Percentiles rank a stretch among this genome's conserved stretches.
Conservation (phyloP, 1,140 invertebrate genomes). For the Geopemphigus sp. region DNA sequence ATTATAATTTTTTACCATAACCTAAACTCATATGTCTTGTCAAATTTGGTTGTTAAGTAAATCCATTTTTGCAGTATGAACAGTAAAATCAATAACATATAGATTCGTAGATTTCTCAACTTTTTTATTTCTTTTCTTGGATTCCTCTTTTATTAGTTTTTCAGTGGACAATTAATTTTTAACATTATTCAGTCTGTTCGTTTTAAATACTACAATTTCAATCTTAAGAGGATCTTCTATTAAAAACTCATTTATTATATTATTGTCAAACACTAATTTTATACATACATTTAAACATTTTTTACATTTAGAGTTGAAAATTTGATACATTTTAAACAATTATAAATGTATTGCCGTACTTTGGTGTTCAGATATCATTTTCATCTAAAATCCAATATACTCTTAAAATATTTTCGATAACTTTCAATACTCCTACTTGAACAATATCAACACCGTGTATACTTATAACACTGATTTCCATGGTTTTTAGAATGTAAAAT, state of each 20-base stretch:
- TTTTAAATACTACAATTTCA: conserved; percentile 28
- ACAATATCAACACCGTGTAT: not conserved
- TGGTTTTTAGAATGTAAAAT: not conserved
- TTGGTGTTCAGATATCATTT: not conserved
- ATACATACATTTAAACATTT: conserved; percentile 46
- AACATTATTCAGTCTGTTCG: not conserved
- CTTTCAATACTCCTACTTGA: not conserved
- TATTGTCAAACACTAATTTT: conserved; percentile 27
- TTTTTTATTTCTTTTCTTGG: not conserved
- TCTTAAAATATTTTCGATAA: not conserved
- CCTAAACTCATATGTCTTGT: conserved; percentile 45
- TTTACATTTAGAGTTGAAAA: too few species aligned
- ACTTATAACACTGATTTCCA: not conserved
- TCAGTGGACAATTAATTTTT: not conserved
- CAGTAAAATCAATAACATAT: conserved; percentile 28
- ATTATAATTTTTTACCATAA: conserved; percentile 39
- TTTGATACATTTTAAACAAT: conserved; percentile 14
- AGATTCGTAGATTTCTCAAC: conserved; percentile 30
- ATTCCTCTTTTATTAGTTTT: conserved; percentile 7
- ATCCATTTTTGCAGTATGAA: conserved; percentile 36
- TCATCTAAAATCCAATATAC: conserved; percentile 2
- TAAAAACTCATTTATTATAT: not conserved
- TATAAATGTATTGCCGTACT: not conserved
- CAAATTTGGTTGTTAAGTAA: conserved; percentile 44
- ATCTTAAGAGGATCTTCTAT: conserved; percentile 27